Base-by-base conservation (phyloP, 2,113 vertebrate genomes). In the Natator depressus region DNA sequence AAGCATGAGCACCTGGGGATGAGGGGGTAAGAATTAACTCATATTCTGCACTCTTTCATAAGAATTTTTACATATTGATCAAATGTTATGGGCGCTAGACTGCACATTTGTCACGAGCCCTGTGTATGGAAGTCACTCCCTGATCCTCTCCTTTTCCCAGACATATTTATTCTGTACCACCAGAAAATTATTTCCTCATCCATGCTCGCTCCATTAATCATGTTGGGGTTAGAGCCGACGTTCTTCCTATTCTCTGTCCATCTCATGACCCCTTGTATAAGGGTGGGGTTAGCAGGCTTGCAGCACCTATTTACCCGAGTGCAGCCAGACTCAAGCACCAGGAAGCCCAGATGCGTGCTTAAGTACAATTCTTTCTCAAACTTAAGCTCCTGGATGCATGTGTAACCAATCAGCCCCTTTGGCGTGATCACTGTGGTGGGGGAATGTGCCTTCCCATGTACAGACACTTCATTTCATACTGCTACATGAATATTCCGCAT, bases 1-100 rank as follows among this genome's bases (percentile, higher is more conserved):
- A 22, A 12, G 50, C 46, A 82, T 22, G 2, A 1, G 50, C 29
- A 27, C 9, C 8, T 75, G 11, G 14, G 49, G 59, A 59, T 35
- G 49, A n/a, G 20, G 22, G 20, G 0, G 0, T 47, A 54, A 46
- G 38, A n/a, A 47, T 54, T 82, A 72, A 42, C 17, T 42, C 31
- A 4, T 59, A 78, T 24, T 38, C 20, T 25, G 22, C 38, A 75
- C 31, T 55, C 54, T 76, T 35, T 3, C 4, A 16, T 8, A 27
- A 19, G 8, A 69, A 59, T 11, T 22, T 10, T 14, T 78, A 25
- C n/a, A 50, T 16, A 59, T 5, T 49, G 72, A 65, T 8, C 46
- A 38, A 31, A 16, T 1, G 25, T 4, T 55, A 6, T 6, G 47
- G 50, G 29, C 42, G 53, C 65, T 82, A 5, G 27, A 6, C 4